Base-by-base conservation (phyloP, 2,888 invertebrate genomes). In the Lochmaea crataegi region DNA sequence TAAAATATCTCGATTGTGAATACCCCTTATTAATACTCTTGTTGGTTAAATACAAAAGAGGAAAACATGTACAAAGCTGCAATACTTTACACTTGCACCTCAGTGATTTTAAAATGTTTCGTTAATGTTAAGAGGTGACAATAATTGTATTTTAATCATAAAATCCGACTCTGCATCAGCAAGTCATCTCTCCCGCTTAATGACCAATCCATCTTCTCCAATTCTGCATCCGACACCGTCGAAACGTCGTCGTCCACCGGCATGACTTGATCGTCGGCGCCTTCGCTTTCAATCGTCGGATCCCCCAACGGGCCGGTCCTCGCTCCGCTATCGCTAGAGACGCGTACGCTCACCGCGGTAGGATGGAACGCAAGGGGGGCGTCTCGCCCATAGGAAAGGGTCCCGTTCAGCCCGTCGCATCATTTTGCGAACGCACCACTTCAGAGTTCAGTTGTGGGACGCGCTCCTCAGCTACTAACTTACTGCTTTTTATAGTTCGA, bases 221-320 rank as follows among this genome's bases (percentile, higher is more conserved):
- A 45, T 18, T 53, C 45, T 42, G 61, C 14, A 51, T 38, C 12
- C 61, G 68, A 65, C 16, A 57, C 71, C 71, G 65, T 11, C 56
- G 45, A 38, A 18, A 26, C 16, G 51, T 26, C 65, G 51, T 38
- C 32, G 32, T 38, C 32, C 32, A 38, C 32, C 38, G 66, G 16
- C 66, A 42, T 41, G 70, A 48, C 41, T 63, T 26, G 71, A 61
- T 51, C 67, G 74, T 79, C 81, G 83, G 84, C 83, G 84, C 74
- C 74, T 70, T 64, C 65, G 78, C 57, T 57, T 63, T 70, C 70
- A 57, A 64, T 75, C 77, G 81, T 45, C 65, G 80, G 81, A 84
- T 84, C 83, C 83, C 81, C 80, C 83, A 83, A 84, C 83, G 85
- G 84, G 84, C 83, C 85, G 82, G 77, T 82, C 75, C 76, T 73